Conservation (phyloP, 2,797 vertebrate genomes). For the Pelochelys cantorii region DNA sequence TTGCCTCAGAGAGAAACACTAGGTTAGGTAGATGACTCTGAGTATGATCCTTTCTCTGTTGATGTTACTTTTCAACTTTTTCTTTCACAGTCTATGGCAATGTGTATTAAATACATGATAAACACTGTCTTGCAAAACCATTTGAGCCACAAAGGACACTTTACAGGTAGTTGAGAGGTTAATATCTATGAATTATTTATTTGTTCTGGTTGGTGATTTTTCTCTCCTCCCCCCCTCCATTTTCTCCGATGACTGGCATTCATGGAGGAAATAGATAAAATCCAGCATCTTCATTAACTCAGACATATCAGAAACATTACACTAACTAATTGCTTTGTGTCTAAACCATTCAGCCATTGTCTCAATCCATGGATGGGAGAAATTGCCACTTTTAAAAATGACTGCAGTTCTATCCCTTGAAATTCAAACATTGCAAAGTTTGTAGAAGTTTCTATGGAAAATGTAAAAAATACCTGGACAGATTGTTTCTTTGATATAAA, state of each 20-base stretch:
- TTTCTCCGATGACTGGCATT: not conserved
- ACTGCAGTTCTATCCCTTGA: not conserved
- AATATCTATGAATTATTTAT: conserved; percentile 76
- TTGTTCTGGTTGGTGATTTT: not conserved
- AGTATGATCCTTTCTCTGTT: conserved; percentile 87
- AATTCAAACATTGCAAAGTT: not conserved
- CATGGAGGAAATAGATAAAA: not conserved
- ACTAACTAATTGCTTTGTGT: not conserved
- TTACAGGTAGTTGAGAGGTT: conserved; percentile 77
- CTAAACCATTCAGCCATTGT: not conserved
- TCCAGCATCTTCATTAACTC: not conserved
- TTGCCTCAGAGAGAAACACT: conserved; percentile 81
- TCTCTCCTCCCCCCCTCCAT: not conserved
- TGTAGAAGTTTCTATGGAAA: not conserved
- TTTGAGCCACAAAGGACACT: conserved; percentile 62
- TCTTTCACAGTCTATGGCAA: conserved; percentile 73
- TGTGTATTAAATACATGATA: conserved; percentile 87
- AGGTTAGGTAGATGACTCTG: conserved; percentile 81
- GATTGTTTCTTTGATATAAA: conserved; percentile 1
- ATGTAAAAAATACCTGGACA: not conserved
- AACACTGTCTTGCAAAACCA: conserved; percentile 74
- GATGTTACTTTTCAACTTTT: conserved; percentile 86
- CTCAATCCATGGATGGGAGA: not conserved
- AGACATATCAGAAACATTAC: not conserved
- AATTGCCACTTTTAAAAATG: not conserved